Evolutionary conservation across 2,113 vertebrate species (phyloP).

Genomic region (Lophura nycthemera): DNA sequence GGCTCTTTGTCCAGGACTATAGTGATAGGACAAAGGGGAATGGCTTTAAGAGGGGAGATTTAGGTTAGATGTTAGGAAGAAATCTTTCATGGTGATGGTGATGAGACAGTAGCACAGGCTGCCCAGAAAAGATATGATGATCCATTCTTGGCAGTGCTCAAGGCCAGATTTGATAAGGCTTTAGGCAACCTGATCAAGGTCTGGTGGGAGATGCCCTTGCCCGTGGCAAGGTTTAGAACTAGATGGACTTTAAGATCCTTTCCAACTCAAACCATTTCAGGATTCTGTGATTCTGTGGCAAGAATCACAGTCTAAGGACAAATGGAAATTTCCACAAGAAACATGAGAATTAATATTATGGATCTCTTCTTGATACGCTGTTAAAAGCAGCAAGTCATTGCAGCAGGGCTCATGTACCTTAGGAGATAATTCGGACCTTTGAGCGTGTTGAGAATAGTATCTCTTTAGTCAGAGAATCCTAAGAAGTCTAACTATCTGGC

Average conservation of each 20-base stretch:
- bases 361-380: background rate
- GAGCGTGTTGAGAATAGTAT: fast-evolving
- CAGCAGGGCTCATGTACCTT: background rate
- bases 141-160: background rate
- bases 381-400: background rate
- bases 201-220: background rate
- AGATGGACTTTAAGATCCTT: background rate
- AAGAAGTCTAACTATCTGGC: background rate
- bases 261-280: background rate
- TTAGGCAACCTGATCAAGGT: background rate
- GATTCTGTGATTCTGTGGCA: background rate
- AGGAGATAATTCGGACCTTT: background rate
- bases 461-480: background rate
- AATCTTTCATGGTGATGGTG: background rate
- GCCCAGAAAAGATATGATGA: background rate
- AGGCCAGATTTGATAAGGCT: background rate
- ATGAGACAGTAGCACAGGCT: background rate
- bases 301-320: background rate
- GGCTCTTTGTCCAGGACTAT: background rate
- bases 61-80: background rate
- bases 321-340: background rate
- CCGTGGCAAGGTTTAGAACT: background rate
- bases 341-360: background rate
- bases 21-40: background rate
- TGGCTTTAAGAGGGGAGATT: background rate